These are phyloP conservation scores for Ivindomyrus marchei DNA, from an alignment of 2,113 vertebrate species.

Conservation along the genomic window DNA sequence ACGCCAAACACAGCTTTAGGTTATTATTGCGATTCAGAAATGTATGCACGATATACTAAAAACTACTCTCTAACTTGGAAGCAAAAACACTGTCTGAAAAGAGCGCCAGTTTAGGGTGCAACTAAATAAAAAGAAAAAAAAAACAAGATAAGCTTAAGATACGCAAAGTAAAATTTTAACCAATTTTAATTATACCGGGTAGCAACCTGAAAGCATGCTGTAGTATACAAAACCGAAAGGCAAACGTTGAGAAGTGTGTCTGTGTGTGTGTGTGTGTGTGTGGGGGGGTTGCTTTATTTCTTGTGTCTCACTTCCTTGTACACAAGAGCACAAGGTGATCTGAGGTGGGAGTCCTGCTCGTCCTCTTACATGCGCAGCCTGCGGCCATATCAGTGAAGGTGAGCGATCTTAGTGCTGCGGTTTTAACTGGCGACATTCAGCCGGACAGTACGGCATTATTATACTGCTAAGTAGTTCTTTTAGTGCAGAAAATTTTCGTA, in stretches of 20 bases:
- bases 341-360: background rate
- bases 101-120: background rate
- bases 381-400: background rate
- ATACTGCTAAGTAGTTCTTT: background rate
- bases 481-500: background rate
- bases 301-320: background rate
- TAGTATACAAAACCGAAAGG: background rate
- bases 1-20: background rate
- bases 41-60: background rate
- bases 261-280: background rate
- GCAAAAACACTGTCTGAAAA: background rate
- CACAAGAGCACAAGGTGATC: background rate
- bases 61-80: background rate
- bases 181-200: background rate
- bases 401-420: background rate
- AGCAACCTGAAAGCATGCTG: background rate
- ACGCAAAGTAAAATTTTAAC: background rate
- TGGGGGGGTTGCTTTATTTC: background rate
- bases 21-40: background rate
- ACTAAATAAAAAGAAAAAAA: background rate
- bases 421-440: background rate
- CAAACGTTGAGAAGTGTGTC: background rate
- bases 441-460: background rate
- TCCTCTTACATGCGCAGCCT: background rate
- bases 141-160: background rate